phyloP scores from a whole-genome alignment of 2,113 vertebrate species.

The Corythoichthys haematopterus region DNA sequence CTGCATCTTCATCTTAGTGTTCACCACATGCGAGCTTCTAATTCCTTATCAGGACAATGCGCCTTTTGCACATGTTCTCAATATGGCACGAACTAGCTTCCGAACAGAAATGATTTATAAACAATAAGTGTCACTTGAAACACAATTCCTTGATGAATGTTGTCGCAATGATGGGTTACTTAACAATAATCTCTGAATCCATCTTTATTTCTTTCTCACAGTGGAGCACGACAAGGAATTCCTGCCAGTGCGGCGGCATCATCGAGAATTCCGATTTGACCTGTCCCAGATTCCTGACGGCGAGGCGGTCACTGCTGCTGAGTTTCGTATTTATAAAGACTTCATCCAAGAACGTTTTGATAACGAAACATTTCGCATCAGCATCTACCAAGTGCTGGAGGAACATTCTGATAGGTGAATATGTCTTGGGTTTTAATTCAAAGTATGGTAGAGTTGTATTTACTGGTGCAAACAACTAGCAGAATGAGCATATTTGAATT shows the following conservation, averaged over 20 bases:
- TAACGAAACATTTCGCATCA: constrained; percentile 93
- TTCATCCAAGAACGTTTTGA: constrained; percentile 85
- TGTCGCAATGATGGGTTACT: constrained; percentile 12
- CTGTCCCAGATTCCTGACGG: constrained; percentile 92
- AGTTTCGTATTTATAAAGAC: constrained; percentile 97
- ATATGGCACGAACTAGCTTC: constrained; percentile 27
- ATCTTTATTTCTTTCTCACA: constrained; percentile 50
- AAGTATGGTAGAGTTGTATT: background rate
- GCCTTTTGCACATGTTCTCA: constrained; percentile 34
- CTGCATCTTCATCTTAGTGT: constrained; percentile 55
- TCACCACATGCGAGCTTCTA: constrained; percentile 42
- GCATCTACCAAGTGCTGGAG: constrained; percentile 91
- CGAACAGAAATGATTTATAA: constrained; percentile 20
- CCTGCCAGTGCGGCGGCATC: constrained; percentile 86
- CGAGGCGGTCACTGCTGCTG: constrained; percentile 88
- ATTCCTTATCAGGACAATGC: constrained; percentile 37
- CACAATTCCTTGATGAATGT: constrained; percentile 11
- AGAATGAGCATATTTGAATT: no score
- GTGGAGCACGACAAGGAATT: constrained; percentile 94
- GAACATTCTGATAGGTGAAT: constrained; percentile 85
- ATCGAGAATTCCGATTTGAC: constrained; percentile 90
- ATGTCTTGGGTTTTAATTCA: background rate
- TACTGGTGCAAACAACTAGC: background rate
- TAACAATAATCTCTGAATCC: background rate
- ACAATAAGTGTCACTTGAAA: constrained; percentile 7